Evolutionary conservation across 2,797 vertebrate genomes (phyloP), one percentile per base, ranked within the genome.

Genomic region (Onychomys arenicola): DNA sequence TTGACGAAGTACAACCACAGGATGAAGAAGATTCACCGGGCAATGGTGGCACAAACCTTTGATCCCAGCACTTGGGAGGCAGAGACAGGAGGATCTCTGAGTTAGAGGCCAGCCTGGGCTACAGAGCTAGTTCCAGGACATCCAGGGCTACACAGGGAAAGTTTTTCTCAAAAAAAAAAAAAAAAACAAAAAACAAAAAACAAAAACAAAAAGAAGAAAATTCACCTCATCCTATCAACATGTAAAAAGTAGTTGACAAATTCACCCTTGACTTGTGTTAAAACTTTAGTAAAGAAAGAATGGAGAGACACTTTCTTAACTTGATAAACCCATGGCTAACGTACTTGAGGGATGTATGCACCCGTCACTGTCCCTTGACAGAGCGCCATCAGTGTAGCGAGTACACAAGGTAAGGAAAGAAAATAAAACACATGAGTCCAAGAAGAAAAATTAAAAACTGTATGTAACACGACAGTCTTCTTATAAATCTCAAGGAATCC

Each of bases 161-260:
- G 27, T 13, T 12, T 67, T 13, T 67, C 65, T 67, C 65, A 67
- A 67, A 61, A 61, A 59, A 25, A 61, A 61, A 61, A 19, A 65
- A n/a, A n/a, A n/a, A 29, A 65, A 32, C 29, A 65, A 65, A 80
- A 61, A 59, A 61, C 21, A 25, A 61, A 61, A 61, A 19, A 65
- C n/a, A n/a, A n/a, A 29, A 65, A 32, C 29, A 65, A 65, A 80
- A 59, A 89, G 63, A 92, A 94, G 75, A 92, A 92, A 93, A 82
- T 75, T 61, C 78, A 81, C 19, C 61, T n/a, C 3, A 76, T 63
- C 34, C 25, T 14, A 21, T 67, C 27, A 32, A 34, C 52, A 19
- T 61, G 37, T 17, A 76, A 76, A 84, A 92, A 86, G 59, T 27
- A 67, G 59, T 34, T 85, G 71, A 85, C 16, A 76, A 63, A 84